Percentiles rank a stretch among this genome's conserved stretches.
These are phyloP conservation scores for Aegithalos caudatus DNA, from an alignment of 2,113 vertebrate species.

Conservation along the genomic window DNA sequence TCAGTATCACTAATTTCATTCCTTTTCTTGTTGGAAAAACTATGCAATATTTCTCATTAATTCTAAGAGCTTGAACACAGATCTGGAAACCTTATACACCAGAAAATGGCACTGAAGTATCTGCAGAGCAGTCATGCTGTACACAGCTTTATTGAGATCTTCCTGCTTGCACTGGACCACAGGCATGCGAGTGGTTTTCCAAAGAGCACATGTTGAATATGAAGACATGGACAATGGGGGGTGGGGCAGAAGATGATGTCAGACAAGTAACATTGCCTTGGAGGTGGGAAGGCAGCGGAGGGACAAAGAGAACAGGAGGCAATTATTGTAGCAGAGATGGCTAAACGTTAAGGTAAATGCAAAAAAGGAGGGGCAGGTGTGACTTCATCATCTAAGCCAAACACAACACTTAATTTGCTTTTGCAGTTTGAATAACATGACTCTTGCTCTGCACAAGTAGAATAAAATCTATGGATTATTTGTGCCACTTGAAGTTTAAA, in stretches of 20 bases:
- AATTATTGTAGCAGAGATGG: neutral
- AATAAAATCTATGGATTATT: neutral
- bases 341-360: neutral
- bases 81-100: neutral
- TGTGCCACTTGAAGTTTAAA: accelerated
- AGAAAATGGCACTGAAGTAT: neutral
- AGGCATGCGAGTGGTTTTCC: neutral
- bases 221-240: neutral
- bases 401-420: neutral
- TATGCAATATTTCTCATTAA: neutral
- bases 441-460: neutral
- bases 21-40: neutral
- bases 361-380: neutral
- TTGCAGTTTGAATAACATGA: neutral
- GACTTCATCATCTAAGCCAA: neutral
- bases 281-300: neutral
- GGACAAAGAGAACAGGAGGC: neutral
- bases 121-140: neutral
- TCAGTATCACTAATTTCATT: neutral
- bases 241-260: accelerated
- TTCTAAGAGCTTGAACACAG: neutral
- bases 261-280: neutral
- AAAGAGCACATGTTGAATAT: neutral
- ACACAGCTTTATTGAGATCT: neutral
- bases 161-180: neutral